Conservation (phyloP, 2,113 vertebrate genomes). For the Anguilla japonica region DNA sequence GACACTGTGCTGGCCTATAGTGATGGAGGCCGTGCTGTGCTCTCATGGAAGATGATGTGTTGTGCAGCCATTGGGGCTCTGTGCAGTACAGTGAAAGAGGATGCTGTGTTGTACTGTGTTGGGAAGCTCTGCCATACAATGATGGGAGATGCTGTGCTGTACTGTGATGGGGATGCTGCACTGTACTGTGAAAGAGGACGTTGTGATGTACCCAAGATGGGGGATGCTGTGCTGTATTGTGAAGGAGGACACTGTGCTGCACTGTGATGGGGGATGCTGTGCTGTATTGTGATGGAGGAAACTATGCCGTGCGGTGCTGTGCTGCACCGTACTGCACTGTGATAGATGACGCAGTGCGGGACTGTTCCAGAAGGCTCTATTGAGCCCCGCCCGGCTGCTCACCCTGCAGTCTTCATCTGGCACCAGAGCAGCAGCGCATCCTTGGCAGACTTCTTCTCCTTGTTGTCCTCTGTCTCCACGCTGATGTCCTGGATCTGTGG, state of each 20-base stretch:
- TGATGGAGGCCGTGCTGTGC: no score
- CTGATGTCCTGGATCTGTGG: conserved; percentile 27
- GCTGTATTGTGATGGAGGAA: neutral
- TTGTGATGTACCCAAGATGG: neutral
- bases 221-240: neutral
- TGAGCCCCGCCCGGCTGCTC: neutral
- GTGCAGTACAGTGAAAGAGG: no score
- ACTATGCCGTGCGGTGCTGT: neutral
- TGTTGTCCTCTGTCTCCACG: conserved; percentile 25
- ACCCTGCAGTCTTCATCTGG: conserved; percentile 24
- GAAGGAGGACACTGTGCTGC: neutral
- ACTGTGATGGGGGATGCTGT: no score
- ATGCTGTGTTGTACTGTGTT: no score
- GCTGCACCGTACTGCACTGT: neutral
- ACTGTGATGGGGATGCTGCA: no score
- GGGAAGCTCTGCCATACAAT: no score
- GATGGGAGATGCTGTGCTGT: no score
- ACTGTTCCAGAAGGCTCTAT: neutral
- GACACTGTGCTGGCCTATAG: no score
- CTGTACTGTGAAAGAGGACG: neutral
- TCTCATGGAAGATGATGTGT: no score
- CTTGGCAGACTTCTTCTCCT: conserved; percentile 26
- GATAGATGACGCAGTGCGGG: no score
- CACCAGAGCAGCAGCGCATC: conserved; percentile 27
- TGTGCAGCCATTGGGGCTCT: no score